Evolutionary conservation across 2,113 vertebrate species (phyloP).

Genomic region (Corythaeola cristata): DNA sequence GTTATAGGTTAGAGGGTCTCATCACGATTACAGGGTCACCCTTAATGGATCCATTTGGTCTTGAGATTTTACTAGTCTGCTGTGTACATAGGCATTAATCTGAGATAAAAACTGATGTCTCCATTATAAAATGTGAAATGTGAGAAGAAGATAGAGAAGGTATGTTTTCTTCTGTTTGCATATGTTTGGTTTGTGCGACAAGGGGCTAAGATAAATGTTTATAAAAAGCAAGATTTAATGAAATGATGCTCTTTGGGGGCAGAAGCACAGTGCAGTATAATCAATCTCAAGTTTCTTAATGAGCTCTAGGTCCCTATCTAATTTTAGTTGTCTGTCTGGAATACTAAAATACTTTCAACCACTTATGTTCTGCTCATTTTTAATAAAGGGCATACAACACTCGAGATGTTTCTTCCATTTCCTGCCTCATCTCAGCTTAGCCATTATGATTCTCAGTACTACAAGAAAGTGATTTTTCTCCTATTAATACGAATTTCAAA

Average conservation of each 20-base stretch:
- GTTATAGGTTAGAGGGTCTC: neutral
- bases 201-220: neutral
- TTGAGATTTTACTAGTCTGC: neutral
- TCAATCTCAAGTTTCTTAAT: conserved; percentile 48
- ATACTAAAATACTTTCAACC: conserved; percentile 24
- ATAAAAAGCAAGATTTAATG: conserved; percentile 11
- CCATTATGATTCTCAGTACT: neutral
- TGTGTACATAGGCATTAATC: neutral
- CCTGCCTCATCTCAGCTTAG: neutral
- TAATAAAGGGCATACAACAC: conserved; percentile 19
- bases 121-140: conserved; percentile 20
- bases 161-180: neutral
- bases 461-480: neutral
- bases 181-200: neutral
- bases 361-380: conserved; percentile 20
- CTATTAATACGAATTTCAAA: neutral
- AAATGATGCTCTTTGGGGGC: neutral
- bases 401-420: neutral
- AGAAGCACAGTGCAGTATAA: neutral
- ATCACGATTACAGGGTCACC: neutral
- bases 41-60: conserved; percentile 50
- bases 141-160: neutral
- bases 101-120: conserved; percentile 10
- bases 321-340: conserved; percentile 48
- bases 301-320: conserved; percentile 15